Percentiles rank a stretch among this genome's conserved stretches.
Conservation (phyloP, 2,797 vertebrate species). For the Siniperca obscura region DNA sequence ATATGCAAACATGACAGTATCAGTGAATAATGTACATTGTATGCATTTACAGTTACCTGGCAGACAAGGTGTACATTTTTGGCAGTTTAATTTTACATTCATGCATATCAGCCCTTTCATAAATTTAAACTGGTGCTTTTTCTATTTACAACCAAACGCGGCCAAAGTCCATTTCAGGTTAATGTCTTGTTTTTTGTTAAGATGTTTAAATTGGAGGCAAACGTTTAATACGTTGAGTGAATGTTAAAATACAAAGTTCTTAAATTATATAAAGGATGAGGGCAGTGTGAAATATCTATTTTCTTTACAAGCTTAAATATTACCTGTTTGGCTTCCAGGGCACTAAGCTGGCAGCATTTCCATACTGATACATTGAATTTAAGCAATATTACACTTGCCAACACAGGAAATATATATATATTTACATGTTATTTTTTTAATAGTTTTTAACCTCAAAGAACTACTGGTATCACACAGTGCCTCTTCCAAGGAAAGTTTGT, state of each 20-base stretch:
- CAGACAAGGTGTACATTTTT: background rate
- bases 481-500: constrained; percentile 54
- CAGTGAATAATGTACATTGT: constrained; percentile 4
- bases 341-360: background rate
- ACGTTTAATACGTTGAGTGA: constrained; percentile 7
- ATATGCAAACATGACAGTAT: constrained; percentile 44
- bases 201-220: constrained; percentile 3
- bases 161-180: background rate
- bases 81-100: constrained; percentile 20
- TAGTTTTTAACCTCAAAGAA: constrained; percentile 11
- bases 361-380: background rate
- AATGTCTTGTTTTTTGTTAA: constrained; percentile 4
- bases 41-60: background rate
- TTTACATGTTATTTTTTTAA: background rate
- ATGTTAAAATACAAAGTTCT: constrained; percentile 10
- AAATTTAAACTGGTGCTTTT: constrained; percentile 67
- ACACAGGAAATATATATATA: constrained; percentile 8
- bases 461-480: constrained; percentile 67
- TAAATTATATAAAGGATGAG: background rate
- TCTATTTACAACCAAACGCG: constrained; percentile 14
- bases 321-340: background rate
- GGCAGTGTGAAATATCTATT: background rate
- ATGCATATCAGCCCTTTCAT: constrained; percentile 49
- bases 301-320: background rate
- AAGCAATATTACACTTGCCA: constrained; percentile 1